Conservation (phyloP, 1,140 invertebrate species). For the Leptinotarsa texana region DNA sequence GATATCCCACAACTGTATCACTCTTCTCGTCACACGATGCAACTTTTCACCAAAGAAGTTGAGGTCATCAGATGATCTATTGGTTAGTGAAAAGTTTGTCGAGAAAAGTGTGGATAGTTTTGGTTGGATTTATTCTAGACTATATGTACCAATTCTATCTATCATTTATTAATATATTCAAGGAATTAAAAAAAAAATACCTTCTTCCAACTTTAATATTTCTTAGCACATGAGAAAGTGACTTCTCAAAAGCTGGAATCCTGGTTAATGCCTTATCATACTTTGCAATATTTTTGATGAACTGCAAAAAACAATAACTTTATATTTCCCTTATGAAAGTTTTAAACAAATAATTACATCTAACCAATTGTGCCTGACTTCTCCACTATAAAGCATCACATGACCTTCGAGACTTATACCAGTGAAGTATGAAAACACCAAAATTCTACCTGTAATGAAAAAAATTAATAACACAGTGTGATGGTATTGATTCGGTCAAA, state of each 20-base stretch:
- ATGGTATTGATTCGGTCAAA: too few relatives aligned
- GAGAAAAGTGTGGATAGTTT: too few relatives aligned
- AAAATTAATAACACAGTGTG: not conserved
- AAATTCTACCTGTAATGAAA: conserved; percentile 63
- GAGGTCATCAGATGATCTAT: too few relatives aligned
- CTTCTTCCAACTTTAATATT: conserved; percentile 83
- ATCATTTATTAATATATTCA: not conserved
- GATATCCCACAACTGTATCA: too few relatives aligned
- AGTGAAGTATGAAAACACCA: conserved; percentile 86
- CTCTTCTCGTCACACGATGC: too few relatives aligned
- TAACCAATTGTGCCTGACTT: conserved; percentile 89
- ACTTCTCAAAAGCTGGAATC: conserved; percentile 82
- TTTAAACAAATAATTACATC: conserved; percentile 66
- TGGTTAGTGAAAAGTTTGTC: too few relatives aligned
- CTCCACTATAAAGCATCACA: conserved; percentile 85
- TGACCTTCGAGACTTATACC: conserved; percentile 86
- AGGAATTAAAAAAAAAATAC: conserved; percentile 54
- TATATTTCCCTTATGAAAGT: not conserved
- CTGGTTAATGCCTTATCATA: conserved; percentile 73
- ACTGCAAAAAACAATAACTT: conserved; percentile 56
- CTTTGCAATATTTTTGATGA: conserved; percentile 80
- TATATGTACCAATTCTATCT: not conserved
- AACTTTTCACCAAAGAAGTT: too few relatives aligned
- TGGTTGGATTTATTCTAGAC: not conserved
- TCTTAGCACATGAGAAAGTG: conserved; percentile 77